Evolutionary conservation across 2,113 vertebrate species (phyloP).

Genomic region (Leiothrix lutea): DNA sequence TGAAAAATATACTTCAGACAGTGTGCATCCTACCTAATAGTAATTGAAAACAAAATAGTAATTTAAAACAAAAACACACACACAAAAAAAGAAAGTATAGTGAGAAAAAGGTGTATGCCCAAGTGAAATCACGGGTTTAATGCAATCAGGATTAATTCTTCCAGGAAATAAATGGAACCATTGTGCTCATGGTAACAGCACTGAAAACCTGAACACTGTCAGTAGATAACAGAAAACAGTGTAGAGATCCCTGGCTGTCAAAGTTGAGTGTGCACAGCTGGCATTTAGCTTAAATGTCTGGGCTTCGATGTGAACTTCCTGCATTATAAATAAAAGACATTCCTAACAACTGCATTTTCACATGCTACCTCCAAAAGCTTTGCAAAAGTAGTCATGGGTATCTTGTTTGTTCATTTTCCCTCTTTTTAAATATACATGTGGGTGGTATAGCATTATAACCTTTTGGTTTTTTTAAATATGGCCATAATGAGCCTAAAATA

Average conservation of each 20-base stretch:
- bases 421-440: neutral
- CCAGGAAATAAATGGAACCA: neutral
- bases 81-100: neutral
- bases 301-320: neutral
- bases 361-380: neutral
- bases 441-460: neutral
- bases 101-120: neutral
- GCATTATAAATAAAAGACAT: neutral
- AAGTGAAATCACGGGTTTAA: neutral
- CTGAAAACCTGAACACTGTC: neutral
- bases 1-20: neutral
- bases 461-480: neutral
- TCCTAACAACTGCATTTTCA: neutral
- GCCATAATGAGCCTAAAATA: neutral
- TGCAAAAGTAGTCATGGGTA: neutral
- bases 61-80: neutral
- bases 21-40: neutral
- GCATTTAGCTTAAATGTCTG: neutral
- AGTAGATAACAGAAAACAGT: neutral
- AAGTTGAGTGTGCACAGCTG: neutral
- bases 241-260: neutral
- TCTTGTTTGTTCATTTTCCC: neutral
- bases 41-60: neutral
- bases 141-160: neutral
- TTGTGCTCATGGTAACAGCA: neutral